Conservation (phyloP, 2,797 vertebrate genomes). For the Anguilla pacifica region DNA sequence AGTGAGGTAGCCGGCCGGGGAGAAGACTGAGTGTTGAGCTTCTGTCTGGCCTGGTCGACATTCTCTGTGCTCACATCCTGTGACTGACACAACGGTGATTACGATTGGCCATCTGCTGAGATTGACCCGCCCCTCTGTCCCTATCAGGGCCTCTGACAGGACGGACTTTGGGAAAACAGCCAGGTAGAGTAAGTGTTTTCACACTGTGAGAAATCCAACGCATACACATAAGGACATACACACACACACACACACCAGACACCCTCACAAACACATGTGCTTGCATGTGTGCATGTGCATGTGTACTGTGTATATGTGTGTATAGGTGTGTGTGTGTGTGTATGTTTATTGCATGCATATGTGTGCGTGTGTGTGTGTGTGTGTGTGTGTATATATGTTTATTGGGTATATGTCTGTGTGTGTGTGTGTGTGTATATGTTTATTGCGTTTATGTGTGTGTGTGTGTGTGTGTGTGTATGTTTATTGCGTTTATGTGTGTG, state of each 20-base stretch:
- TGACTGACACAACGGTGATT: background rate
- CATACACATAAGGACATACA: background rate
- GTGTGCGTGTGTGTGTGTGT: slow-evolving; percentile 44
- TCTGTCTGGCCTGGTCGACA: background rate
- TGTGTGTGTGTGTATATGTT: slow-evolving; percentile 22
- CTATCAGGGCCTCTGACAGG: background rate
- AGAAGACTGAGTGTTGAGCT: background rate
- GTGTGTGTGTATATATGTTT: slow-evolving; percentile 27
- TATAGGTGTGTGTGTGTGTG: slow-evolving; percentile 19
- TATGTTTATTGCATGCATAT: background rate
- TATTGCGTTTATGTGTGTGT: slow-evolving; percentile 7
- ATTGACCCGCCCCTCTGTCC: background rate
- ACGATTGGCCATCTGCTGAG: background rate
- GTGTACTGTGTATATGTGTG: slow-evolving; percentile 32
- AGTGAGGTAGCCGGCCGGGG: background rate
- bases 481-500: slow-evolving; percentile 11
- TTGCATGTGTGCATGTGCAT: slow-evolving; percentile 42
- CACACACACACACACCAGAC: slow-evolving; percentile 25
- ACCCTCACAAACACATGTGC: slow-evolving; percentile 20
- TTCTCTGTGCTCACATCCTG: background rate
- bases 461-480: background rate
- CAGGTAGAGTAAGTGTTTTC: background rate
- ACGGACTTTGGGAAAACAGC: background rate
- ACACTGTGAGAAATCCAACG: background rate
- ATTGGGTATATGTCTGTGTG: slow-evolving; percentile 6